Evolutionary conservation across 2,113 vertebrate genomes (phyloP), one percentile per base, ranked within the genome.

Genomic region (Piliocolobus tephrosceles): DNA sequence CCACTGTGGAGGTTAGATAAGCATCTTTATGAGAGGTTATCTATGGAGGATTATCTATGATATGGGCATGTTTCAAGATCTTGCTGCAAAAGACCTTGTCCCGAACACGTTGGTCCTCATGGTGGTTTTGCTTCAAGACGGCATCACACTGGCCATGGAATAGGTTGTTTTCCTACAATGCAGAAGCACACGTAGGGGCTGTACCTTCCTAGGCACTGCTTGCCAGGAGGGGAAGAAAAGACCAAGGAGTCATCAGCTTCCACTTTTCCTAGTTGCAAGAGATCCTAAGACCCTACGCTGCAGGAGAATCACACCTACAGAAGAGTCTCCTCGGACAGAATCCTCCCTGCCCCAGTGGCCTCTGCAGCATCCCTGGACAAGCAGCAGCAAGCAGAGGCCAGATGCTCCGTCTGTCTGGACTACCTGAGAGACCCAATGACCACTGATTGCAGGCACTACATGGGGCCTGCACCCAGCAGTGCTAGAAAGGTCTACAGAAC

Each of bases 401-500:
- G 76, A 35, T 97, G 95, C 32, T 90, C 94, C 52, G 12, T 92
- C 76, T 96, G 91, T 83, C 78, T 84, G 32, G 78, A 66, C 23
- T 88, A 55, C 35, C 38, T 88, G 82, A 91, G 18, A 40, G 72
- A 91, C 52, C 83, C 90, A 0, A 50, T 88, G 45, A 86, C 84
- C 78, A 86, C 7, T 10, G 66, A 81, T 5, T 95, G 93, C 3
- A 92, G 90, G 20, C 95, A 97, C 75, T 97, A 94, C 75, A 96
- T 97, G 4, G 22, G 5, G 35, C 35, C 14, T 97, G 94, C 79
- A 81, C 78, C 50, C 8, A 27, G 1, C 84, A 88, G 66, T 8
- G 57, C 43, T 92, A 84, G 94, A 20, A 86, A 22, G 85, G 14
- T 5, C 70, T 95, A 0, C 14, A n/a, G 16, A 79, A 50, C 43